These are phyloP conservation scores for Coenobita brevimanus DNA, from an alignment of 1,140 invertebrate genomes.

Conservation along the genomic window DNA sequence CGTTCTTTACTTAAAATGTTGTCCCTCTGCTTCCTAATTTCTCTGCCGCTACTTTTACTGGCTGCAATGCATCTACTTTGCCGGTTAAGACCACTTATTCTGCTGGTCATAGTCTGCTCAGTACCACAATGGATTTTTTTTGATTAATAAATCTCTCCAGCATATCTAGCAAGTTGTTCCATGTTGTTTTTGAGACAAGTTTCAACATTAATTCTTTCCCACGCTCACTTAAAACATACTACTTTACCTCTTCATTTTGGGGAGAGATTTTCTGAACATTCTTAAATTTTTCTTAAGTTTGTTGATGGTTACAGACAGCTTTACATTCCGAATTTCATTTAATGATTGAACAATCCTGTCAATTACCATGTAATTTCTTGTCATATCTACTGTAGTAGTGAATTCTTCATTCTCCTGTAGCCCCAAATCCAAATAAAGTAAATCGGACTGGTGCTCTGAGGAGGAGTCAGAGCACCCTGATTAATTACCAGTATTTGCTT, in stretches of 20 bases:
- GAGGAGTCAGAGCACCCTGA: background rate
- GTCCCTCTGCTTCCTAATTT: constrained; percentile 32
- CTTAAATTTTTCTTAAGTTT: constrained; percentile 12
- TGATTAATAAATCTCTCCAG: no score
- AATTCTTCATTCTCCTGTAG: constrained; percentile 2
- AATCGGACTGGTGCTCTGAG: background rate
- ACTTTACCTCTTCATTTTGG: constrained; percentile 13
- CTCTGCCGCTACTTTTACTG: constrained; percentile 27
- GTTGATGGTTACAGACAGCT: constrained; percentile 27
- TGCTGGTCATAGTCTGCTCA: no score
- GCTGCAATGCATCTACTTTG: no score
- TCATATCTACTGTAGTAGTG: constrained; percentile 10
- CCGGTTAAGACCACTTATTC: no score
- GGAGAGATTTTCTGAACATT: constrained; percentile 18
- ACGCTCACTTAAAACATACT: constrained; percentile 17
- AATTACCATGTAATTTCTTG: background rate
- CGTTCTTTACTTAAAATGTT: constrained; percentile 12
- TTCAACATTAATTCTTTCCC: no score
- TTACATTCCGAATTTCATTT: constrained; percentile 7
- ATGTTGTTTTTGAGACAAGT: no score
- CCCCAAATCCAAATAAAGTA: background rate
- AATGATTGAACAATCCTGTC: background rate
- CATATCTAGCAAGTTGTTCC: no score
- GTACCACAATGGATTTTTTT: no score
- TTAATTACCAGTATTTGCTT: no score